phyloP scores from a whole-genome alignment of 2,888 invertebrate genomes.

The Torymus texanus region DNA sequence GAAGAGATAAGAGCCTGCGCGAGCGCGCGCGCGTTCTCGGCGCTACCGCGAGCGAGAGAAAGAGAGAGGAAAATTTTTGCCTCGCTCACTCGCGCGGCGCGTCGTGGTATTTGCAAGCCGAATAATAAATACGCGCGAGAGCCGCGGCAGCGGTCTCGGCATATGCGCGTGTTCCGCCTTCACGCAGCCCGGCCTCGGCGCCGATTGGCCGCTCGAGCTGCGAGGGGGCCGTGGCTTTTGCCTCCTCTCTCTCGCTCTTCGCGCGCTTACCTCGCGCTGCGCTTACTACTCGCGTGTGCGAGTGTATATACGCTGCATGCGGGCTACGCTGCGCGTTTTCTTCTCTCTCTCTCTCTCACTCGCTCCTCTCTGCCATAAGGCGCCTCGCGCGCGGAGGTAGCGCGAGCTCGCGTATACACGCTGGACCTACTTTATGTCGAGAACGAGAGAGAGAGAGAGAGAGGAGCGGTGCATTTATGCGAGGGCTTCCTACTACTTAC shows the following conservation, averaged over 20 bases:
- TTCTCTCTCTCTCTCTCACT: conserved; percentile 31
- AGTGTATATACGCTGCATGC: not conserved
- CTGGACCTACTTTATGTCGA: conserved; percentile 51
- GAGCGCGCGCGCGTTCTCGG: no score
- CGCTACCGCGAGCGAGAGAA: conserved; percentile 18
- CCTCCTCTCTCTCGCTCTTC: conserved; percentile 30
- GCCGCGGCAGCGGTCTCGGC: conserved; percentile 13
- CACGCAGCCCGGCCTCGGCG: conserved; percentile 73
- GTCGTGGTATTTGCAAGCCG: conserved; percentile 74
- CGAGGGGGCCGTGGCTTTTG: conserved; percentile 69
- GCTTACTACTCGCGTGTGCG: not conserved
- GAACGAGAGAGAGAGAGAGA: conserved; percentile 19
- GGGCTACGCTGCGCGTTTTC: conserved; percentile 37
- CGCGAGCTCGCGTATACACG: not conserved
- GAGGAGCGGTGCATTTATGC: conserved; percentile 36
- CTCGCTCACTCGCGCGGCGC: not conserved
- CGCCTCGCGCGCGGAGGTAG: conserved; percentile 22
- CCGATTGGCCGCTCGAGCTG: conserved; percentile 71
- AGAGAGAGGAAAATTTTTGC: conserved; percentile 51
- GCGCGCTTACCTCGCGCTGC: not conserved
- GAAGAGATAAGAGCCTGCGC: not conserved
- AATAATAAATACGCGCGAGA: conserved; percentile 71
- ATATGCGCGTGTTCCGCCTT: conserved; percentile 72
- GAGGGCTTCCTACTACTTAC: conserved; percentile 43
- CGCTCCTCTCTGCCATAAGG: conserved; percentile 38